Evolutionary conservation across 2,113 vertebrate genomes (phyloP).

Genomic region (Ornithorhynchus anatinus): DNA sequence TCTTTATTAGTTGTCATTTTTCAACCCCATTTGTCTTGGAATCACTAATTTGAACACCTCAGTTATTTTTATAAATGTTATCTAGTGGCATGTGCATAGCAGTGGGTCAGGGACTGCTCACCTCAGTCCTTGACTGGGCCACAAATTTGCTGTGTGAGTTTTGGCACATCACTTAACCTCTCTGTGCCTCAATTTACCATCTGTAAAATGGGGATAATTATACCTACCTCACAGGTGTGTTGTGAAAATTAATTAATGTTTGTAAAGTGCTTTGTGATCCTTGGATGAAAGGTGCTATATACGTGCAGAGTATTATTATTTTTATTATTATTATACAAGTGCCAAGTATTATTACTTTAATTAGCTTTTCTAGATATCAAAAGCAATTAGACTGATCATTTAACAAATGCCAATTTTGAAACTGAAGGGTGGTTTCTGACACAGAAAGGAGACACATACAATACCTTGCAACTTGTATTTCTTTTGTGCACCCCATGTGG

Average conservation of each 20-base stretch:
- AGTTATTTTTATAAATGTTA: too few species aligned
- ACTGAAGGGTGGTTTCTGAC: constrained; percentile 19
- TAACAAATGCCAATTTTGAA: constrained; percentile 36
- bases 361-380: constrained; percentile 66
- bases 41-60: too few species aligned
- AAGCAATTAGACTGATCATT: constrained; percentile 54
- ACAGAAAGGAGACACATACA: constrained; percentile 15
- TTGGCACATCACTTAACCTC: constrained; percentile 3
- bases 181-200: constrained; percentile 43
- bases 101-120: not conserved
- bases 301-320: constrained; percentile 62
- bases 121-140: not conserved
- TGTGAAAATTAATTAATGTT: constrained; percentile 64
- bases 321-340: constrained; percentile 67
- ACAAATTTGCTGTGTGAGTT: constrained; percentile 7
- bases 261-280: constrained; percentile 64
- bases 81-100: too few species aligned
- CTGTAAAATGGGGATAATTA: constrained; percentile 61
- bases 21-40: too few species aligned
- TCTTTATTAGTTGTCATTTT: too few species aligned
- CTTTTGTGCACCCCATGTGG: too few species aligned
- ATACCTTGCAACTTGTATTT: not conserved
- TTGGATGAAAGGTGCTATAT: constrained; percentile 55
- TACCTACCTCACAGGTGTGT: constrained; percentile 54
- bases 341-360: constrained; percentile 65